These are phyloP conservation scores for Oreochromis spilurus DNA, from an alignment of 2,113 vertebrate genomes.

Conservation along the genomic window DNA sequence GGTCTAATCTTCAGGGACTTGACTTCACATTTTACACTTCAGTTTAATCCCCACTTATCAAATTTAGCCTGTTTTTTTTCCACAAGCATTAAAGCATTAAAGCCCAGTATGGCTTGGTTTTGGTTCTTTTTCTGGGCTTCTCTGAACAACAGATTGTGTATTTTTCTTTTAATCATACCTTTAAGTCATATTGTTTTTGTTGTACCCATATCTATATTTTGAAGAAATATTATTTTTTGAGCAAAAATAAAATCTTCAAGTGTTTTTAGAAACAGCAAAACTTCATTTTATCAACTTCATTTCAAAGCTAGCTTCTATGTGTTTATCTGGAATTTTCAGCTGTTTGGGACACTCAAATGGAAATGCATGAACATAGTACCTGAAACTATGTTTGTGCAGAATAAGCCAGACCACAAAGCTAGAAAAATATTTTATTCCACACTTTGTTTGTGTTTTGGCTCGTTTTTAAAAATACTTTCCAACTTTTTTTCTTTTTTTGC, in stretches of 20 bases:
- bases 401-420: neutral
- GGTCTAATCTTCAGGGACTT: neutral
- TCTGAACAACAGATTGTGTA: neutral
- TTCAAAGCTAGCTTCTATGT: neutral
- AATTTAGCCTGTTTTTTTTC: neutral
- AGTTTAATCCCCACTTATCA: neutral
- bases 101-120: accelerated
- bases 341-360: neutral
- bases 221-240: neutral
- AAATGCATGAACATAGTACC: neutral
- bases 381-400: neutral
- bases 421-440: neutral
- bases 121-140: neutral
- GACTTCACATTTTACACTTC: neutral
- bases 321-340: neutral
- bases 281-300: neutral
- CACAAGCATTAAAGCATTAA: neutral
- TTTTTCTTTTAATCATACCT: neutral
- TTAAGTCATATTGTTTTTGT: neutral
- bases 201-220: neutral
- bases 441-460: accelerated
- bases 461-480: neutral
- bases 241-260: neutral
- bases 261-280: neutral
- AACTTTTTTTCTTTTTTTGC: neutral